Evolutionary conservation across 2,888 invertebrate genomes (phyloP), one percentile per base, ranked within the genome.

Genomic region (Nasonia oneida): DNA sequence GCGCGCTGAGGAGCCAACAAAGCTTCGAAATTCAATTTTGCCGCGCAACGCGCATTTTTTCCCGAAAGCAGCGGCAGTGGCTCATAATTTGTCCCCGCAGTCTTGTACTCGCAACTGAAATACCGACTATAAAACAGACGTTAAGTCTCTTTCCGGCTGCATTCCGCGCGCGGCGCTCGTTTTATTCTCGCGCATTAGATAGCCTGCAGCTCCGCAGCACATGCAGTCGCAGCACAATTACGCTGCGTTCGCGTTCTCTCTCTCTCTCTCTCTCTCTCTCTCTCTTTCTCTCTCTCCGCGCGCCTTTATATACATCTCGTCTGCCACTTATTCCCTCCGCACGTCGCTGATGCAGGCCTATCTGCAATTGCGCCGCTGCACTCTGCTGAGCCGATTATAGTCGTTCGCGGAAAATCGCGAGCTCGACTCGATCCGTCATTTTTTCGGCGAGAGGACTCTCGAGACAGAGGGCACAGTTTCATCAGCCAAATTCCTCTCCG

Each of bases 301-400:
- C 53, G 15, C 29, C 33, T 33, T 37, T 67, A 70, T 23, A 42
- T 33, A 64, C 61, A 61, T 78, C 78, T 78, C 79, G 47, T 74
- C 74, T 67, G 53, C 73, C 73, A 67, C 78, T 83, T 78, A 57
- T 77, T 78, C 76, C 78, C 42, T 70, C 64, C 33, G 75, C 75
- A 10, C 76, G 70, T 64, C 74, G 15, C 23, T 10, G 23, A 8
- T 18, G 61, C 10, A n/a, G 1, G 74, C 47, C 57, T 74, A 81
- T 74, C 74, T 73, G 8, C 33, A 23, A 37, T 37, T 57, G 33
- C 50, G 14, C 42, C 1, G 37, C 4, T 37, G 70, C 71, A 15
- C 70, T 64, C 3, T 2, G 71, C 47, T 75, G 73, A 83, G 83
- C 83, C 78, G 83, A 83, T 83, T 83, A 73, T 75, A 81, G 75